A percentile compares a stretch with the other conserved stretches of the same genome.
These are phyloP conservation scores for Mythimna impura DNA, from an alignment of 2,888 invertebrate genomes.

Conservation along the genomic window DNA sequence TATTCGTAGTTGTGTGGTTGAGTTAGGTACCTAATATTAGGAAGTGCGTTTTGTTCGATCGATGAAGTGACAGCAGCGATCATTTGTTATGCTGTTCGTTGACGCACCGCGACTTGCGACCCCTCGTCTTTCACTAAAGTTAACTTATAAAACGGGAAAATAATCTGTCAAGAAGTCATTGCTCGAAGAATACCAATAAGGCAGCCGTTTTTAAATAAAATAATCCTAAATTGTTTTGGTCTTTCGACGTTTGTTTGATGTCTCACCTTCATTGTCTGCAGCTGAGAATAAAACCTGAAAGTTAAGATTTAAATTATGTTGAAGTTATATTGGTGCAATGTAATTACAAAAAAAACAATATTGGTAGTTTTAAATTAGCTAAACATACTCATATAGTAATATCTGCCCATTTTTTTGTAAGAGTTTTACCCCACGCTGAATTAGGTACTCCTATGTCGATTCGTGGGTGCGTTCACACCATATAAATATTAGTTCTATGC, in stretches of 20 bases:
- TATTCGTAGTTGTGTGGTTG: background rate
- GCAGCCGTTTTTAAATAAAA: background rate
- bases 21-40: background rate
- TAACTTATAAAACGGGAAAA: conserved; percentile 11
- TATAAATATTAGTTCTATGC: no score
- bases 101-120: background rate
- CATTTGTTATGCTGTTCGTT: background rate
- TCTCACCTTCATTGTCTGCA: conserved; percentile 57
- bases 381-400: background rate
- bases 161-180: conserved; percentile 11
- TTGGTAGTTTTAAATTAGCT: background rate
- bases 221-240: background rate
- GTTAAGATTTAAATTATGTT: background rate
- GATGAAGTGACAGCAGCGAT: background rate
- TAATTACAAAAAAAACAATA: no score
- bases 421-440: no score
- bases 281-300: conserved; percentile 56
- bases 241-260: background rate
- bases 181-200: conserved; percentile 23
- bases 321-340: background rate
- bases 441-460: no score
- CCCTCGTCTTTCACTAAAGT: conserved; percentile 48
- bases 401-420: no score
- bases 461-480: no score
- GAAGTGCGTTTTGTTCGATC: background rate